Base-by-base conservation (phyloP, 2,113 vertebrate species). In the Eudyptes chrysolophus region DNA sequence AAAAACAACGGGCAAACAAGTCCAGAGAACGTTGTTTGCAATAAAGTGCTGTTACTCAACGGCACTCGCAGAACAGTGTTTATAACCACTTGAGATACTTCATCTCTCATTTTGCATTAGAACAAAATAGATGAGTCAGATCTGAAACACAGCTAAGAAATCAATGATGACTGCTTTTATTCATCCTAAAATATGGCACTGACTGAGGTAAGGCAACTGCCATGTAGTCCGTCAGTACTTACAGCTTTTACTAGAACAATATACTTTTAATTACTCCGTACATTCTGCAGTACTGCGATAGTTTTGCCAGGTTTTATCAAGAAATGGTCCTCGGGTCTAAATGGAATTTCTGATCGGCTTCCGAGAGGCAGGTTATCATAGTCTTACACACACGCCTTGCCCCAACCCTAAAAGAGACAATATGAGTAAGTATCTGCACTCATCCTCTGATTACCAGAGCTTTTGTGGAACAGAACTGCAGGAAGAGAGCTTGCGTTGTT, bases 51-150 rank as follows among this genome's bases (percentile, higher is more conserved):
- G 58, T 36, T 77, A 20, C 66, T 68, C 65, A 36, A 51, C 5
- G 3, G 86, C 64, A 34, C 88, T 68, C 44, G 5, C 20, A 20
- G 57, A 70, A 57, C 32, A 17, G 58, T 30, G 16, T 78, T 89
- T 54, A 58, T 12, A 83, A 51, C 72, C 86, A 84, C 92, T 66
- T 11, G 55, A 94, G 71, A 55, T 57, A 46, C 36, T 55, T 55
- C 61, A 90, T 26, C 72, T 57, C 86, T 66, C 78, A 20, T 65
- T 87, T 36, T 46, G 77, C 84, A 93, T 84, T 62, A 60, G 87
- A 90, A 69, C 58, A 88, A 85, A 94, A 77, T 12, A 81, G 74
- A 68, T 93, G 93, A 93, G 84, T 96, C 90, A 93, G 90, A 58
- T 57, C 14, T 72, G 83, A 90, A 84, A 61, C 44, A 46, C 20